Evolutionary conservation across 2,888 invertebrate species (phyloP), one percentile per base, ranked within the genome.

Genomic region (Gastrophysa polygoni): DNA sequence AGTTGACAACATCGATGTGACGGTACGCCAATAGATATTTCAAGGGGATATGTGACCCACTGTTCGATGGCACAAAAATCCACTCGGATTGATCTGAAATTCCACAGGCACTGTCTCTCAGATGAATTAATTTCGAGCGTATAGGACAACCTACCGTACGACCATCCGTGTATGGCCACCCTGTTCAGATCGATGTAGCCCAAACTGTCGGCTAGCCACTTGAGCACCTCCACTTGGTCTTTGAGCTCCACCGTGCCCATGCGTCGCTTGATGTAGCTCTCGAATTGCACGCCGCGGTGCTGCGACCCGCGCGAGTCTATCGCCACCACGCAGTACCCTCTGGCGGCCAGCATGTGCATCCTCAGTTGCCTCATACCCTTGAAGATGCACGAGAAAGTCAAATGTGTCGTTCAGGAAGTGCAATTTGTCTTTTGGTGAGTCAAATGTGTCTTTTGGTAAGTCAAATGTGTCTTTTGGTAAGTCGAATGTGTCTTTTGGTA

Each of bases 121-220:
- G n/a, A n/a, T n/a, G n/a, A n/a, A n/a, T n/a, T n/a, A n/a, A n/a
- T 18, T 7, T 18, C 18, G 8, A 1, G 20, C 16, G 34, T 18
- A 28, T 28, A 7, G 10, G 8, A 5, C 21, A 17, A 57, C 81
- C 78, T 68, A 85, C 98, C 99, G 78, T 99, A 99, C 46, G 98
- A 98, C 98, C 98, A 99, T 0, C 99, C 99, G 78, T 96, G 96
- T 72, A 99, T 94, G 0, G 95, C 98, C 11, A 99, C 90, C 49
- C 98, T 85, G 70, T 87, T 88, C 85, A 96, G 87, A 79, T 99
- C 99, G 66, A 99, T 93, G 74, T 91, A 95, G 46, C 91, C 91
- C 2, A 92, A 87, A 68, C 89, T 89, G 67, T 92, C 90, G 0
- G 95, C 90, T 59, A 98, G 82, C 88, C 92, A 92, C 71, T 90